Base-by-base conservation (phyloP, 2,888 invertebrate species). In the Cecidostiba fungosa region DNA sequence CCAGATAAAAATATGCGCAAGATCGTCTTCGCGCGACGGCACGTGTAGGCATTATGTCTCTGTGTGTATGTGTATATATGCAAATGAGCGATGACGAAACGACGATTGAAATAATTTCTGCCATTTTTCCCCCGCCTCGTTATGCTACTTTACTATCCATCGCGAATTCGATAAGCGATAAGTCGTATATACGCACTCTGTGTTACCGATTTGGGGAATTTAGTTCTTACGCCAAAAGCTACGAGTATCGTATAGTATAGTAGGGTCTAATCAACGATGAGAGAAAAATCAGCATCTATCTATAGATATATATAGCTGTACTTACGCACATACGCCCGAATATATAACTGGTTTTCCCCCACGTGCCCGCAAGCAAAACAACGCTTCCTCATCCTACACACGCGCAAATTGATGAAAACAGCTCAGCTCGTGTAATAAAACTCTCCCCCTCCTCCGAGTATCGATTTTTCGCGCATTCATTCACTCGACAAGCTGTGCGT, bases 381-480 rank as follows among this genome's bases (percentile, higher is more conserved):
- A 23, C 43, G 54, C 54, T 19, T 19, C 54, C n/a, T 23, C 23
- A 5, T 59, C n/a, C n/a, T 6, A n/a, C 6, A 23, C 23, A 8
- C 54, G n/a, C 8, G 23, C 54, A 16, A 59, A 59, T 59, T 59
- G 23, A 59, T 8, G 54, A 54, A 54, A 54, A 54, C 19, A 54
- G 54, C 54, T 59, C 54, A n/a, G 12, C 43, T 43, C 43, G 54
- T n/a, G n/a, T 1, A 23, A 59, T 59, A 59, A 59, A n/a, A 59
- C 54, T n/a, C 54, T n/a, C 54, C 23, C 23, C 54, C 54, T 59
- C 23, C n/a, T 59, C 10, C 5, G n/a, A 19, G 5, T n/a, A 59
- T 59, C 54, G 54, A 59, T 59, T 59, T 59, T 59, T 59, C 54
- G 54, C 54, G n/a, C n/a, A 1, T 59, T 59, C 54, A 59, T 59